Percentiles rank a stretch among this genome's conserved stretches.
Conservation (phyloP, 2,113 vertebrate species). For the Dendropsophus ebraccatus region DNA sequence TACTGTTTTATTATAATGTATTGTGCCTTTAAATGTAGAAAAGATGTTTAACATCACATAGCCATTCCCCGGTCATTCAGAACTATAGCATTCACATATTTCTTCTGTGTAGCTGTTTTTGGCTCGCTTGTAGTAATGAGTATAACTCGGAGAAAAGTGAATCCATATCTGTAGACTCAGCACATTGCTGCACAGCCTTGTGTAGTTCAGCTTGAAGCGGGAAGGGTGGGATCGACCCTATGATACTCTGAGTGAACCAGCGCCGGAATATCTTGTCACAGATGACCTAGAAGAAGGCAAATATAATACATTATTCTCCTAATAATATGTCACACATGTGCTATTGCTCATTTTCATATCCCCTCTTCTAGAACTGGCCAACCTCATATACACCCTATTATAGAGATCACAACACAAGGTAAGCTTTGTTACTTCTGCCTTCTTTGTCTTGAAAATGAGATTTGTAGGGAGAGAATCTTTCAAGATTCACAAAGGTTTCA, state of each 20-base stretch:
- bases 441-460: not conserved
- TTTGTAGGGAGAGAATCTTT: not conserved
- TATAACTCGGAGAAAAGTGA: slow-evolving; percentile 77
- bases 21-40: not conserved
- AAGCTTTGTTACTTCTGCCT: not conserved
- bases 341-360: not conserved
- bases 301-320: not conserved
- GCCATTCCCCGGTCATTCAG: not conserved
- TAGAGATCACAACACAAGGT: not conserved
- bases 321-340: not conserved
- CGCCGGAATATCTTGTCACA: slow-evolving; percentile 95
- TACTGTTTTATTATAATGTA: not conserved
- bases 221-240: slow-evolving; percentile 69
- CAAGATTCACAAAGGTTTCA: not conserved
- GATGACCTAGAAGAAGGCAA: slow-evolving; percentile 79
- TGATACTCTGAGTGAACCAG: slow-evolving; percentile 83
- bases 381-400: not conserved
- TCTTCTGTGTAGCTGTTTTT: slow-evolving; percentile 64
- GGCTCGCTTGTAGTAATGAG: slow-evolving; percentile 76
- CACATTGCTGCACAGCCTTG: slow-evolving; percentile 83
- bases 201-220: slow-evolving; percentile 83
- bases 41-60: not conserved
- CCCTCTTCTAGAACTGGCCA: not conserved
- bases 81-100: slow-evolving; percentile 12
- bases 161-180: slow-evolving; percentile 64